phyloP scores from a whole-genome alignment of 2,113 vertebrate genomes.

The Periophthalmus modestus region DNA sequence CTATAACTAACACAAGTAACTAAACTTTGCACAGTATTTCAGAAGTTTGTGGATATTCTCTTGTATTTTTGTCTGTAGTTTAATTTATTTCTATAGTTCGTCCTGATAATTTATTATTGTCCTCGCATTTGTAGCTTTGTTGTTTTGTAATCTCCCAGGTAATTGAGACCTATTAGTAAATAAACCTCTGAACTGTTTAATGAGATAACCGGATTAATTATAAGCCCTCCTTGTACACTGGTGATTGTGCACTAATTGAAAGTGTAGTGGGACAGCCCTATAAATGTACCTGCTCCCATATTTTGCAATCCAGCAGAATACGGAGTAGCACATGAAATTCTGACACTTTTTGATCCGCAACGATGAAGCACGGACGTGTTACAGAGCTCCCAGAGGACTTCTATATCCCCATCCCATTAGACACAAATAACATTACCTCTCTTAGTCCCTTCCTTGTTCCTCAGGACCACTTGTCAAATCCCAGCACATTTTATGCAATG shows the following conservation, averaged over 20 bases:
- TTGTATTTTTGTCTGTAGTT: not conserved
- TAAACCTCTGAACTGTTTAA: slow-evolving; percentile 14
- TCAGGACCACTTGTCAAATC: slow-evolving; percentile 74
- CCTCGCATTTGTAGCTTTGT: not conserved
- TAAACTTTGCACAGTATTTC: not conserved
- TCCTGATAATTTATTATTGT: not conserved
- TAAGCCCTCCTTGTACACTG: too few species aligned
- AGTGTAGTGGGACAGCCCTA: not conserved
- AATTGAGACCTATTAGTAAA: not conserved
- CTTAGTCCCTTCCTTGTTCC: slow-evolving; percentile 79
- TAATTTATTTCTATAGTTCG: not conserved
- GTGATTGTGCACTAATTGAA: not conserved
- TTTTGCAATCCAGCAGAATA: not conserved
- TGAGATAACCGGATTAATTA: slow-evolving; percentile 23
- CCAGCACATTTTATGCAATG: slow-evolving; percentile 61
- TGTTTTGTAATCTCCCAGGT: not conserved
- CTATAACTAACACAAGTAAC: not conserved
- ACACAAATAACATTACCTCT: slow-evolving; percentile 69
- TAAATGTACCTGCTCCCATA: not conserved
- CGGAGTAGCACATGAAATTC: not conserved
- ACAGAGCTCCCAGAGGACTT: slow-evolving; percentile 69
- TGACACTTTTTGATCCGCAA: not conserved
- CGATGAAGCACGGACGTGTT: slow-evolving; percentile 23
- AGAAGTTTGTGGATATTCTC: not conserved
- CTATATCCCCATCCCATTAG: slow-evolving; percentile 72